Base-by-base conservation (phyloP, 2,797 vertebrate genomes). In the Phoxinus dragarum region DNA sequence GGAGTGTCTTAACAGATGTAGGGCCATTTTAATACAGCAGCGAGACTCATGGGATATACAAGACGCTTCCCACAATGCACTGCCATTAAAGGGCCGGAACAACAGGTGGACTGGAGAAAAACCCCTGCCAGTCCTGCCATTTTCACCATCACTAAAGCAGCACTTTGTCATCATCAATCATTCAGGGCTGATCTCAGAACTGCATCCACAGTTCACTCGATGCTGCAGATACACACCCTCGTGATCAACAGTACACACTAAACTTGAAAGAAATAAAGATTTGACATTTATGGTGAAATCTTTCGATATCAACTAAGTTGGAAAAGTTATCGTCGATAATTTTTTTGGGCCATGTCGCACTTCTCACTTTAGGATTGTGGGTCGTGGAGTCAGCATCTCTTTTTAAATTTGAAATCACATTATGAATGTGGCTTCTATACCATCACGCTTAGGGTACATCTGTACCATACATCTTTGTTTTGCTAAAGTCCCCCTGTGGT, bases 151-250 rank as follows among this genome's bases (percentile, higher is more conserved):
- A 31, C 27, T n/a, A 67, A 56, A 67, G 66, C 59, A 81, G 71
- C 71, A 69, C 71, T 86, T 67, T 86, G 79, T 59, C 71, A 74
- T 69, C 84, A 81, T 81, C 38, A 86, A 81, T 76, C 71, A 81
- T 86, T 86, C 72, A 86, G 38, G 75, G 69, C 71, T 56, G 66
- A 47, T 56, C 71, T 44, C 54, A 61, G 81, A 73, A 64, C 68
- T 14, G 38, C 54, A 36, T 56, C 56, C 59, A 47, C 27, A 52
- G 31, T 10, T 12, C 66, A 56, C 47, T 71, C 27, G 14, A 10
- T 23, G 68, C 40, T 61, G 40, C 6, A 61, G 54, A 73, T 44
- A 40, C 40, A n/a, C 59, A 47, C 73, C n/a, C n/a, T 36, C 19
- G 34, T 14, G 49, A 76, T 56, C 14, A 76, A 64, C 59, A 3